Evolutionary conservation across 2,888 invertebrate genomes (phyloP).

Genomic region (Aphodius sticticus): DNA sequence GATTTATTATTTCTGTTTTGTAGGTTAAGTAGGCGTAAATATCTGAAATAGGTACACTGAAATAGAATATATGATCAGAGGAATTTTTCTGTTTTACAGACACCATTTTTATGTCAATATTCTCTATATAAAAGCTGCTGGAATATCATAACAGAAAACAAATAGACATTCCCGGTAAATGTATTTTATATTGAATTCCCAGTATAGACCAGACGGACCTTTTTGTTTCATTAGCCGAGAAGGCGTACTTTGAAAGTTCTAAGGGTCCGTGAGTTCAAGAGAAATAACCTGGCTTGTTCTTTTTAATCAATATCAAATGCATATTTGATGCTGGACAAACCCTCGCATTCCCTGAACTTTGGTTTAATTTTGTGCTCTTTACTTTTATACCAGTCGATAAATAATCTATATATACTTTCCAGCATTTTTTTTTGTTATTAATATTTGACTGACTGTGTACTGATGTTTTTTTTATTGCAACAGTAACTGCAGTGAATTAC

Average conservation of each 20-base stretch:
- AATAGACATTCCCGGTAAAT: not conserved
- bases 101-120: not conserved
- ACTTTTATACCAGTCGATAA: not conserved
- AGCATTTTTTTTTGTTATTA: too few species aligned
- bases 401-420: too few species aligned
- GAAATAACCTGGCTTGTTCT: not conserved
- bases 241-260: not conserved
- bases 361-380: slow-evolving; percentile 4
- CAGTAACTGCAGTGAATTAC: too few species aligned
- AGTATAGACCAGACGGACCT: not conserved
- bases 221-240: not conserved
- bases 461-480: too few species aligned
- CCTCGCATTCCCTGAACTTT: not conserved
- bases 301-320: not conserved
- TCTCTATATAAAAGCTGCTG: not conserved
- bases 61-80: too few species aligned
- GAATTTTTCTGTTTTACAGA: too few species aligned
- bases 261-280: not conserved
- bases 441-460: too few species aligned
- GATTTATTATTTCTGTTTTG: too few species aligned
- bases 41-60: too few species aligned
- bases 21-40: too few species aligned
- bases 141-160: not conserved
- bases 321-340: not conserved
- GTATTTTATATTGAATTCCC: not conserved